Evolutionary conservation across 2,113 vertebrate genomes (phyloP), one percentile per base, ranked within the genome.

Genomic region (Malurus cyaneus): DNA sequence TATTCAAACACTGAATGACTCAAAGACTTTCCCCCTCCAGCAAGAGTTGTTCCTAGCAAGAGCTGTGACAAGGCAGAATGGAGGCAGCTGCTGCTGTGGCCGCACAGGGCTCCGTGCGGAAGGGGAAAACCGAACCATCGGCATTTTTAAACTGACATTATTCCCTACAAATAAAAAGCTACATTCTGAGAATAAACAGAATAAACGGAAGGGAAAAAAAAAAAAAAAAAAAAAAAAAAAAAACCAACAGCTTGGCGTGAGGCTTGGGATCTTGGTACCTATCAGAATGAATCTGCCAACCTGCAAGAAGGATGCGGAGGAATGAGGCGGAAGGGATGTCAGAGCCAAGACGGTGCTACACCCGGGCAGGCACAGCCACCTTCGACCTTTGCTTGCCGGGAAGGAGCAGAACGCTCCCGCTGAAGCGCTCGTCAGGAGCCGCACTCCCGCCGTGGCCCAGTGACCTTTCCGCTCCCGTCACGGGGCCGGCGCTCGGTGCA

Each of bases 51-150:
- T 86, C 82, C 60, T 47, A 66, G 80, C 5, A 1, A 71, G 36
- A 70, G 36, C 80, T 71, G 80, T 91, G 95, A 91, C 46, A 34
- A 78, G 86, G 89, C 91, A 86, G 91, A 90, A 90, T 9, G 28
- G 60, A 72, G 41, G 36, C 34, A 11, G 11, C 39, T 23, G 42
- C 70, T 20, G 60, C 73, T 53, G 41, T 20, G 2, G 57, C 88
- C 49, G 31, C 34, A 64, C 29, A 1, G 25, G 5, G 34, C 79
- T 53, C 60, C 2, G 18, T 1, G 56, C 14, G 0, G 11, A 11
- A 24, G 14, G 23, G 11, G 9, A 32, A 59, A 77, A 26, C 15
- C 6, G 2, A 67, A 6, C 18, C 50, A 46, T 11, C 3, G 1
- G 25, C 36, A 12, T 49, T 46, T 18, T 60, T 5, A 41, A 60